Evolutionary conservation across 2,113 vertebrate species (phyloP).

Genomic region (Gobius niger): DNA sequence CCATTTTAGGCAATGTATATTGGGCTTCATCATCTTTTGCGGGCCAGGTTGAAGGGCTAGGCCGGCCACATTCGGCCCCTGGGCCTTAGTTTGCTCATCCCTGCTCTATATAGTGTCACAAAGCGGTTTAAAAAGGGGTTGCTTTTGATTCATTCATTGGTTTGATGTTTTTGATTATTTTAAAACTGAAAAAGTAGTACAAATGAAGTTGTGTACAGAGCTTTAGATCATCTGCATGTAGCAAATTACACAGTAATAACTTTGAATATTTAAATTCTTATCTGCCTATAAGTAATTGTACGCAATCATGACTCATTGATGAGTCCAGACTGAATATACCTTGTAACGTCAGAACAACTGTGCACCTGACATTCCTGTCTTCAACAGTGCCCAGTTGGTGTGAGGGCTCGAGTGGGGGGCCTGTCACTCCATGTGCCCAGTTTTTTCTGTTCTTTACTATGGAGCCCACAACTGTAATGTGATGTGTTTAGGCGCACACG

Average conservation of each 20-base stretch:
- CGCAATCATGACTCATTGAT: neutral
- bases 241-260: neutral
- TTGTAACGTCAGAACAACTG: neutral
- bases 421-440: neutral
- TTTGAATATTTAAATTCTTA: neutral
- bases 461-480: constrained; percentile 22
- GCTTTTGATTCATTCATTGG: too few species aligned
- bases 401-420: neutral
- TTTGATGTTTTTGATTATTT: neutral
- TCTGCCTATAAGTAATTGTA: neutral
- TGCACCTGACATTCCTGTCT: neutral
- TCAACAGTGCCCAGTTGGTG: neutral
- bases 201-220: neutral
- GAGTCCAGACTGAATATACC: neutral
- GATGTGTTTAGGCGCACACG: constrained; percentile 38
- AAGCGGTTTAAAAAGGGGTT: too few species aligned
- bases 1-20: too few species aligned
- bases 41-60: too few species aligned
- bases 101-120: too few species aligned
- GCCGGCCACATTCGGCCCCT: too few species aligned
- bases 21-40: too few species aligned
- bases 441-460: constrained; percentile 5
- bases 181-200: neutral
- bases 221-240: neutral
- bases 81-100: too few species aligned